These are phyloP conservation scores for Sinhomidia bicolor DNA, from an alignment of 2,888 invertebrate species.

Conservation along the genomic window DNA sequence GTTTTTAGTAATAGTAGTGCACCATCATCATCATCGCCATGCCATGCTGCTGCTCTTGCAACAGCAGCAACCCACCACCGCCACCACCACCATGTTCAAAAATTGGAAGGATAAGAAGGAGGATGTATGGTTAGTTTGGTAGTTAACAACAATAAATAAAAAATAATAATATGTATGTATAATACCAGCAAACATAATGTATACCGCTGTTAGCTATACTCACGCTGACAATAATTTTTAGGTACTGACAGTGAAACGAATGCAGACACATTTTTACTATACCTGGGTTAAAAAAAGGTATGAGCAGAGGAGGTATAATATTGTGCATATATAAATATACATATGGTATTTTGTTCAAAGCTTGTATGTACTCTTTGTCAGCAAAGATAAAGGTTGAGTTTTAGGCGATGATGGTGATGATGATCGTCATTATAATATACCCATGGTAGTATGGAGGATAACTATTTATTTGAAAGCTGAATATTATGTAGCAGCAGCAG, in stretches of 20 bases:
- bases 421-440: neutral
- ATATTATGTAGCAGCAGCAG: too few species aligned
- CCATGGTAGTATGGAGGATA: conserved; percentile 4
- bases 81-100: conserved; percentile 13
- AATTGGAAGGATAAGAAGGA: conserved; percentile 40
- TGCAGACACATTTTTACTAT: too few species aligned
- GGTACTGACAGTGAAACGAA: neutral
- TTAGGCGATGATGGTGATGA: neutral
- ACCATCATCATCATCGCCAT: neutral
- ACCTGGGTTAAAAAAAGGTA: too few species aligned
- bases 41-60: too few species aligned
- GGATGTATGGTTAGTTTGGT: conserved; percentile 49
- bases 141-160: conserved; percentile 23
- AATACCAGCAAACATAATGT: neutral
- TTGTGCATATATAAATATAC: too few species aligned
- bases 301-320: neutral
- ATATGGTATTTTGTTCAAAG: too few species aligned
- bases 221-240: conserved; percentile 8
- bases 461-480: conserved; percentile 34
- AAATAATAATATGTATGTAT: too few species aligned
- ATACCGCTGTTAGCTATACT: conserved; percentile 8
- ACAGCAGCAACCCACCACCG: neutral
- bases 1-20: conserved; percentile 28
- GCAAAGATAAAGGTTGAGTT: conserved; percentile 19
- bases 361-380: too few species aligned